These are phyloP conservation scores for Cryptoprocta ferox DNA, from an alignment of 2,797 vertebrate species.

Conservation along the genomic window DNA sequence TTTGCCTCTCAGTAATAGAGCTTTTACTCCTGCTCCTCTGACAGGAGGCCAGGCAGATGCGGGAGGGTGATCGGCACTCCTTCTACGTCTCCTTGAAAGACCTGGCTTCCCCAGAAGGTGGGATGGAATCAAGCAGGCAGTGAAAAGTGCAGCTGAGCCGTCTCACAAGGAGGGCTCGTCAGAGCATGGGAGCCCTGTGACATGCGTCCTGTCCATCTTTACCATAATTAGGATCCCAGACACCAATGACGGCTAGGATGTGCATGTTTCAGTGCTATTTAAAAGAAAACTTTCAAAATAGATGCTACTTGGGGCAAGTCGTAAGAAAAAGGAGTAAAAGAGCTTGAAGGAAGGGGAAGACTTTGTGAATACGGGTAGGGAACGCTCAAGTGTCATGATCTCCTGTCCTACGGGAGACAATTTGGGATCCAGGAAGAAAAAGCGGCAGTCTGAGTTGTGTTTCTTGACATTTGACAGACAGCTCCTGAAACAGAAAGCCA, in stretches of 20 bases:
- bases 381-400: conserved; percentile 45
- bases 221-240: background rate
- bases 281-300: conserved; percentile 43
- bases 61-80: background rate
- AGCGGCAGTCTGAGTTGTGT: conserved; percentile 67
- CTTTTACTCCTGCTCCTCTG: background rate
- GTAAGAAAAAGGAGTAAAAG: background rate
- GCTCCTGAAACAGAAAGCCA: conserved; percentile 89
- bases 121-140: background rate
- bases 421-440: conserved; percentile 50
- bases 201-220: background rate
- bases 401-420: conserved; percentile 57
- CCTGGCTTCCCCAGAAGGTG: background rate
- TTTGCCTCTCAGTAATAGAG: background rate
- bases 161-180: background rate
- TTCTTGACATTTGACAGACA: conserved; percentile 89
- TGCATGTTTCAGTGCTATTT: background rate
- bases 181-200: background rate
- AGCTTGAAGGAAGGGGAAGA: background rate
- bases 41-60: conserved; percentile 14
- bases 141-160: background rate
- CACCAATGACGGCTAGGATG: background rate
- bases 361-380: background rate
- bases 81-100: conserved; percentile 18
- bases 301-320: background rate